Conservation (phyloP, 2,888 invertebrate species). For the Cephus sareptanus region DNA sequence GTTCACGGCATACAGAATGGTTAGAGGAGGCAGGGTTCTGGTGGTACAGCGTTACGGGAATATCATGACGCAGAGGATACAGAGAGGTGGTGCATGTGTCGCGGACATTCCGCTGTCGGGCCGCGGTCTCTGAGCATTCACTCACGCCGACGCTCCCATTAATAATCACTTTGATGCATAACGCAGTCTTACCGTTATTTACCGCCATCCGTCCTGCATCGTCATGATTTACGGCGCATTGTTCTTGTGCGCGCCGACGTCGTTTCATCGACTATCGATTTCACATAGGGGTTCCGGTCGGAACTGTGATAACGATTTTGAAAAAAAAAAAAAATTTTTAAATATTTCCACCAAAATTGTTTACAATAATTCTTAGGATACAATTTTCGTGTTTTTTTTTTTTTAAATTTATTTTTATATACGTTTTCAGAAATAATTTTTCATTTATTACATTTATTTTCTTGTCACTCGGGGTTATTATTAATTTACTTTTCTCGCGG, state of each 20-base stretch:
- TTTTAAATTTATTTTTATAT: neutral
- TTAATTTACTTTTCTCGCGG: neutral
- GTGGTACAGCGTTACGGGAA: neutral
- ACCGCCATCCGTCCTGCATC: slow-evolving; percentile 30
- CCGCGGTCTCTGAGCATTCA: slow-evolving; percentile 46
- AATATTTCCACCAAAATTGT: neutral
- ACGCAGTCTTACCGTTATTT: slow-evolving; percentile 55
- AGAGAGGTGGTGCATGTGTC: slow-evolving; percentile 35
- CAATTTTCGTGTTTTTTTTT: neutral
- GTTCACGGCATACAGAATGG: slow-evolving; percentile 15
- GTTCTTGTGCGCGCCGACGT: slow-evolving; percentile 31
- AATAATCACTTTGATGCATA: slow-evolving; percentile 63
- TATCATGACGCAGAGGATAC: neutral
- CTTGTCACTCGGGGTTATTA: neutral
- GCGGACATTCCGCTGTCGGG: slow-evolving; percentile 52
- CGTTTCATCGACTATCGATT: neutral
- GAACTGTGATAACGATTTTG: neutral
- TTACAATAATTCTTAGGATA: neutral
- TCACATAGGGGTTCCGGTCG: neutral
- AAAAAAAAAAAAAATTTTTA: neutral
- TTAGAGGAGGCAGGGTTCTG: neutral
- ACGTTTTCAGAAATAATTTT: neutral
- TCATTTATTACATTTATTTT: neutral
- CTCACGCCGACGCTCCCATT: slow-evolving; percentile 59
- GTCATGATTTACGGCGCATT: slow-evolving; percentile 54